Evolutionary conservation across 1,140 invertebrate genomes (phyloP), one percentile per base, ranked within the genome.

Genomic region (Zaprionus nigranus): DNA sequence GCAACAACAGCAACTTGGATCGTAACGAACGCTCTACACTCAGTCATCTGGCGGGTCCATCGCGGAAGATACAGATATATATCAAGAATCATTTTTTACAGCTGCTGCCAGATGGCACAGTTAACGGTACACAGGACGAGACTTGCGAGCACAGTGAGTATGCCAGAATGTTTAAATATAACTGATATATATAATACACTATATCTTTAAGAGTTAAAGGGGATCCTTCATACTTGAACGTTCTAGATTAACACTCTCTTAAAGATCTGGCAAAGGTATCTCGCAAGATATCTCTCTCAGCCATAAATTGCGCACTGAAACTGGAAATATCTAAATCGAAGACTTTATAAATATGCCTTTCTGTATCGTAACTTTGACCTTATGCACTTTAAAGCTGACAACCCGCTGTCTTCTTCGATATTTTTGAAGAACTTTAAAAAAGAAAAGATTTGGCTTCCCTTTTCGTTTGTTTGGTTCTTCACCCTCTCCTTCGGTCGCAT

Each of bases 91-190:
- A 95, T 69, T 95, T 96, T 91, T 94, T 97, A 72, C 96, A 97
- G 93, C 94, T 97, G 62, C 90, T 96, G 92, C 95, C 96, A 53
- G 96, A 97, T 93, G 96, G 96, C 83, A 96, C 95, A 72, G 96
- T 97, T 91, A 96, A 96, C 93, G 96, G 96, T 62, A 96, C 96
- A 87, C 94, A 94, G 83, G 95, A 96, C 88, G 95, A 95, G 92
- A 94, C 93, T 81, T 96, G 96, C 92, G 95, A 96, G 93, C 96
- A 96, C 94, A 96, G 96, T 97, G 92, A 97, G 96, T 97, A 92
- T 20, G 11, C n/a, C 5, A 26, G 9, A 30, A 0, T 58, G 15
- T 17, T 56, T 4, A 40, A 2, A 13, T 40, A 5, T 15, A 15
- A 40, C 15, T 40, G 15, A 40, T 3, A 34, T 34, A 34, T 34